Evolutionary conservation across 2,797 vertebrate species (phyloP).

Genomic region (Triplophysa bombifrons): DNA sequence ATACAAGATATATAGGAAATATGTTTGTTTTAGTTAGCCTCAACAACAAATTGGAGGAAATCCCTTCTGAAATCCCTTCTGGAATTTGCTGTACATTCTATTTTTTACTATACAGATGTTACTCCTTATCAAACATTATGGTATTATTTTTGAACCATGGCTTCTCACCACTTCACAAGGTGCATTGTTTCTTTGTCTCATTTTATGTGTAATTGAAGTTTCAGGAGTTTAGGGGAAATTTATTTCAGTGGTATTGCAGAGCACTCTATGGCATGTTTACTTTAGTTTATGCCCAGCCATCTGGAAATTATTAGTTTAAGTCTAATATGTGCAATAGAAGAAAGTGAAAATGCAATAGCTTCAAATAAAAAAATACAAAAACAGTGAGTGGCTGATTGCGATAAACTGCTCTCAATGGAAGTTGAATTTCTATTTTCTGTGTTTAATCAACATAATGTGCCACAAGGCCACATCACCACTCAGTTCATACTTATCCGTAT

Average conservation of each 20-base stretch:
- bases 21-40: no score
- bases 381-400: conserved; percentile 35
- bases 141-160: neutral
- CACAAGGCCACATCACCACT: conserved; percentile 44
- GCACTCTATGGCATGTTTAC: conserved; percentile 2
- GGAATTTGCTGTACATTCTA: neutral
- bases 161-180: neutral
- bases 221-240: neutral
- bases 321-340: conserved; percentile 29
- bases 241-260: neutral
- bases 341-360: conserved; percentile 27
- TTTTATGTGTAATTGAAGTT: conserved; percentile 1
- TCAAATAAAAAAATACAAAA: conserved; percentile 18
- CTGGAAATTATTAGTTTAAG: conserved; percentile 20
- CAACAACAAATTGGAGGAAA: neutral
- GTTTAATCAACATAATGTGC: conserved; percentile 50
- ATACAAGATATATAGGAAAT: neutral
- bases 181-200: neutral
- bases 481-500: conserved; percentile 34
- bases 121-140: neutral
- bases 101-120: neutral
- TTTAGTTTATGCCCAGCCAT: conserved; percentile 5
- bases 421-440: conserved; percentile 21
- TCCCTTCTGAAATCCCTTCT: no score
- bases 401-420: conserved; percentile 34